Evolutionary conservation across 2,113 vertebrate genomes (phyloP).

Genomic region (Varanus komodoensis): DNA sequence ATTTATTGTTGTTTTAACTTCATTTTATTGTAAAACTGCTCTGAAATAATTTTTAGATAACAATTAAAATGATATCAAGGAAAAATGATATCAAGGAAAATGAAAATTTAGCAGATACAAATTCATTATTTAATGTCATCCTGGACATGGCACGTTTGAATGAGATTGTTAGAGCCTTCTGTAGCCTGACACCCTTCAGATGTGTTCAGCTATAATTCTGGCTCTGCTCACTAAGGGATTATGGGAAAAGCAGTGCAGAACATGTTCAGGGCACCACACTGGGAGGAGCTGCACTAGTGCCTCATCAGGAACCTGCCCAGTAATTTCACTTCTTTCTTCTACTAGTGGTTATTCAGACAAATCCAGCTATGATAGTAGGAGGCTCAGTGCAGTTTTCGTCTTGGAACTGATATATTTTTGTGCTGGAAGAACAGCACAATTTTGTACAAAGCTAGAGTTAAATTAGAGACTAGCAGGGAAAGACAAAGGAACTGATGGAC

Average conservation of each 20-base stretch:
- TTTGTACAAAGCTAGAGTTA: neutral
- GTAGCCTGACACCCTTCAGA: too few relatives aligned
- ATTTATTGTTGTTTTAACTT: neutral
- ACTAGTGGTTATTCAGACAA: neutral
- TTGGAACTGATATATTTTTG: neutral
- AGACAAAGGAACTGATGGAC: neutral
- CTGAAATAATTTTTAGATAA: neutral
- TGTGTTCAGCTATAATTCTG: too few relatives aligned
- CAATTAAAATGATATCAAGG: neutral
- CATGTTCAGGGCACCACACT: too few relatives aligned
- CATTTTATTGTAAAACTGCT: neutral
- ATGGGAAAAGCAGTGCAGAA: too few relatives aligned
- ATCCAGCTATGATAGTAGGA: neutral
- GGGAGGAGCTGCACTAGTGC: neutral
- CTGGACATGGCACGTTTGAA: neutral
- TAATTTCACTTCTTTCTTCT: neutral
- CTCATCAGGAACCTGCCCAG: neutral
- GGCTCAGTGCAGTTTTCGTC: neutral
- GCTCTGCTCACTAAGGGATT: too few relatives aligned
- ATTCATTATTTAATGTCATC: neutral
- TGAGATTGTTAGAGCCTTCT: too few relatives aligned
- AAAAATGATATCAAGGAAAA: neutral
- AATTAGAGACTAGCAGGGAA: neutral
- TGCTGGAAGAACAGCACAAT: neutral
- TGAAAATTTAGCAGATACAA: neutral